Base-by-base conservation (phyloP, 1,140 invertebrate genomes). In the Drosophila chauvacae region DNA sequence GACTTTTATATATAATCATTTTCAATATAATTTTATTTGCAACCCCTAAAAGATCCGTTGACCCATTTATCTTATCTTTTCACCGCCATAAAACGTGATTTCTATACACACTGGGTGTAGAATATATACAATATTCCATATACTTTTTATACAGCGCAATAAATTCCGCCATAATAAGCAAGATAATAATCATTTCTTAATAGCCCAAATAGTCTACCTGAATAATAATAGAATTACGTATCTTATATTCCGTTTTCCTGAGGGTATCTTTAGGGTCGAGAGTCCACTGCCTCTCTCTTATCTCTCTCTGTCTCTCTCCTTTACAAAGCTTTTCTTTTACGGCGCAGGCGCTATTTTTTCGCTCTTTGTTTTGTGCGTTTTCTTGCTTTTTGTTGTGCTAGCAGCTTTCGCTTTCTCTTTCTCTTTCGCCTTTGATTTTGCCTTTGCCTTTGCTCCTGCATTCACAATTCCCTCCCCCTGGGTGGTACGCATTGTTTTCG, bases 361-460 rank as follows among this genome's bases (percentile, higher is more conserved):
- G 23, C 39, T 26, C 47, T 64, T 30, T 51, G 30, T 30, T 33
- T 63, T 39, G n/a, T 1, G 5, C 16, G 7, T 23, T 23, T 68
- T 68, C 26, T 60, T 26, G 26, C 37, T 33, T 51, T 78, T 78
- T 78, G 76, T 78, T 78, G 63, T 78, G 76, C 76, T 78, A 57
- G 9, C 59, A 57, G 42, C 63, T 57, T 77, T 77, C 65, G 75
- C 44, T 35, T 35, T 35, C 33, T 37, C 63, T 57, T 77, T 77
- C 59, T 37, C 63, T 57, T 77, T 77, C 59, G 64, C 39, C 50
- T 68, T 68, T 45, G 35, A 42, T 42, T 77, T 70, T 20, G 28
- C 42, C 39, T 60, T 48, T 28, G 20, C 35, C 14, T 48, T 14
- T 44, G 44, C 41, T 58, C 51, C 35, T 57, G 58, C 59, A 76